phyloP scores from a whole-genome alignment of 1,140 invertebrate genomes.

The Antheraea mylitta region DNA sequence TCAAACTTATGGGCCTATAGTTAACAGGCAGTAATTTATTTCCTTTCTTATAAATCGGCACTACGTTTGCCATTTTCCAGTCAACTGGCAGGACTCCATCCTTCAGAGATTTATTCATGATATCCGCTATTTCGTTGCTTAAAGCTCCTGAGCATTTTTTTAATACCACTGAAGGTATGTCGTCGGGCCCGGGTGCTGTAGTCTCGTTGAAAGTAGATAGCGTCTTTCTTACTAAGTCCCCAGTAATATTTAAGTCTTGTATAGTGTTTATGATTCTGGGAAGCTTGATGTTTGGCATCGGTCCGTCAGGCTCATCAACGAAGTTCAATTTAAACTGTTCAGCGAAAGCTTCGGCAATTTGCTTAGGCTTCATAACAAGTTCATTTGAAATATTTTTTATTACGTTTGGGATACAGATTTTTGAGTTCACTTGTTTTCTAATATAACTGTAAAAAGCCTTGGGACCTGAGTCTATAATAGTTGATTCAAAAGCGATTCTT shows the following conservation, averaged over 20 bases:
- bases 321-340: background rate
- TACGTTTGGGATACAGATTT: background rate
- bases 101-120: no score
- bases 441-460: background rate
- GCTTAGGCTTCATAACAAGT: background rate
- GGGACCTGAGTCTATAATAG: background rate
- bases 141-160: background rate
- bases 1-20: no score
- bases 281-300: background rate
- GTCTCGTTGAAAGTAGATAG: background rate
- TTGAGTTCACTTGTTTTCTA: background rate
- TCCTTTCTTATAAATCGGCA: no score
- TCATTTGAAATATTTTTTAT: background rate
- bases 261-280: background rate
- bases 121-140: no score
- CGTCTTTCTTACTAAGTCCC: background rate
- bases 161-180: background rate
- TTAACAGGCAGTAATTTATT: no score
- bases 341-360: background rate
- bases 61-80: no score
- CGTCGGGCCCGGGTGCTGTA: background rate
- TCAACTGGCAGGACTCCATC: no score
- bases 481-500: slow-evolving; percentile 1
- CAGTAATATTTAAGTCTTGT: background rate
- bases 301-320: background rate